These are phyloP conservation scores for Andrena camellia DNA, from an alignment of 2,888 invertebrate species.

Conservation along the genomic window DNA sequence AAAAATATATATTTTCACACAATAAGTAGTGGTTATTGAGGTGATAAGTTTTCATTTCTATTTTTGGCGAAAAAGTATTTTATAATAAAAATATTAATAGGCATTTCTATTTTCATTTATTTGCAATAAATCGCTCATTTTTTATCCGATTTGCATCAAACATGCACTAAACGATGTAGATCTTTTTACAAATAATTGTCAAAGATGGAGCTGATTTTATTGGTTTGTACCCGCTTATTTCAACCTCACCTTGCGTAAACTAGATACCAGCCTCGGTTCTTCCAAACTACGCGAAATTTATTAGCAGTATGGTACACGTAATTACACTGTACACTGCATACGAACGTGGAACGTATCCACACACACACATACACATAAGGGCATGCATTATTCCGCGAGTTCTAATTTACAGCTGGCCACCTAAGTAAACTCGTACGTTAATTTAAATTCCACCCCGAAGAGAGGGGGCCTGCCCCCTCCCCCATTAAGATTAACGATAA, in stretches of 20 bases:
- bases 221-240: neutral
- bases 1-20: no score
- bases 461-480: neutral
- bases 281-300: constrained; percentile 36
- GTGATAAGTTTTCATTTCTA: no score
- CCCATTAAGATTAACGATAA: constrained; percentile 56
- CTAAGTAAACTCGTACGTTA: constrained; percentile 34
- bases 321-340: constrained; percentile 3
- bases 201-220: no score
- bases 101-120: no score
- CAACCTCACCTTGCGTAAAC: neutral
- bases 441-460: constrained; percentile 50
- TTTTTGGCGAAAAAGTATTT: no score
- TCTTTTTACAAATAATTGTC: no score
- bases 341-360: neutral
- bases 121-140: no score
- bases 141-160: no score
- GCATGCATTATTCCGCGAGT: constrained; percentile 37
- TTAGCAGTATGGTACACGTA: neutral
- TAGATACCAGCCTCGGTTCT: constrained; percentile 11
- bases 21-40: no score
- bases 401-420: constrained; percentile 40
- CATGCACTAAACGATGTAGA: no score
- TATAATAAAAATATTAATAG: no score
- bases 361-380: neutral